These are phyloP conservation scores for Leucopsar rothschildi DNA, from an alignment of 2,113 vertebrate species.

Conservation along the genomic window DNA sequence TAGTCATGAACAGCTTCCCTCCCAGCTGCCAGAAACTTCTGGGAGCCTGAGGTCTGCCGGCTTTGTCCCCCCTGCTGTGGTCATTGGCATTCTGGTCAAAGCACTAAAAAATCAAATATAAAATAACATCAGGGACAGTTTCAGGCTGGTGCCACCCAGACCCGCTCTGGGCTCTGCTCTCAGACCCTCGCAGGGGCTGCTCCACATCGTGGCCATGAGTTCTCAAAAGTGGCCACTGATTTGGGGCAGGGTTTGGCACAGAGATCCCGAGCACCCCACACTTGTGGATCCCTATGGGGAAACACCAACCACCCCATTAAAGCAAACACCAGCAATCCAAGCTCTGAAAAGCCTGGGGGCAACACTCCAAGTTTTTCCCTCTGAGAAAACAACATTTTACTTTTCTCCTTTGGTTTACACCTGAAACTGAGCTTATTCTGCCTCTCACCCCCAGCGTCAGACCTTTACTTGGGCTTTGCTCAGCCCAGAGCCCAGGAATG, in stretches of 20 bases:
- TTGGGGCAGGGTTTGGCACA: neutral
- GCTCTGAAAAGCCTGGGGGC: neutral
- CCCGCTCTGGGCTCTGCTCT: slow-evolving; percentile 12
- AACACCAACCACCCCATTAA: rapidly evolving
- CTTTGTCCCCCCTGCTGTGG: neutral
- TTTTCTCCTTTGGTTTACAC: neutral
- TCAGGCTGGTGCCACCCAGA: neutral
- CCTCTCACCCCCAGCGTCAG: neutral
- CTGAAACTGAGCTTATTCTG: neutral
- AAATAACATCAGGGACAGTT: neutral
- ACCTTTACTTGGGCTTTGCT: neutral
- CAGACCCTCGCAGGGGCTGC: slow-evolving; percentile 16
- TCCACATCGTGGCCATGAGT: rapidly evolving
- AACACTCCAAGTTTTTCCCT: rapidly evolving
- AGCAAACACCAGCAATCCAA: neutral
- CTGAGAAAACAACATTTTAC: neutral
- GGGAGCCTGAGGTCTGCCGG: neutral
- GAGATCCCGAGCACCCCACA: rapidly evolving
- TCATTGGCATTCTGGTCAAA: neutral
- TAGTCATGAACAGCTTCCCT: neutral
- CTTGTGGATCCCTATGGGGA: rapidly evolving
- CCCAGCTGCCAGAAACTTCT: neutral
- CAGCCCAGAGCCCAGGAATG: neutral
- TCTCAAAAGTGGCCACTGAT: neutral
- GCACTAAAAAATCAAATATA: neutral